These are phyloP conservation scores for Lepidurus apus DNA, from an alignment of 1,140 invertebrate genomes.

Conservation along the genomic window DNA sequence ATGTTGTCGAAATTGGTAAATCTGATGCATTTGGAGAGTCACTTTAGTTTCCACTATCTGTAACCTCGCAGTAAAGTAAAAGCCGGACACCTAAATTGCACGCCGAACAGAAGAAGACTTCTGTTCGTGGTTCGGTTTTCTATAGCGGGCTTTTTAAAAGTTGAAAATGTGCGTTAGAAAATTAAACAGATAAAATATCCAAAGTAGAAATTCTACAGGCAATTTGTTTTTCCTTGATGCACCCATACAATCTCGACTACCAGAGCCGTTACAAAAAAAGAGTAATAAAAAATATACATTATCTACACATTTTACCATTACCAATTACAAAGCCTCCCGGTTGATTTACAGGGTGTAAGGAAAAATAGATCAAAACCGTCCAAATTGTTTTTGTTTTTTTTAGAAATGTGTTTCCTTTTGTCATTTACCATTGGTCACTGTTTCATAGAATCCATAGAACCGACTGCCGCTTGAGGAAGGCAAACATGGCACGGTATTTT, in stretches of 20 bases:
- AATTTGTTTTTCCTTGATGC: background rate
- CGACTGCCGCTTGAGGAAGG: constrained; percentile 11
- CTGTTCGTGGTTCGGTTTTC: too few relatives aligned
- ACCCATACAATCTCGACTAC: background rate
- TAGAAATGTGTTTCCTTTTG: background rate
- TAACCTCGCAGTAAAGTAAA: too few relatives aligned
- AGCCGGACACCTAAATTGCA: too few relatives aligned
- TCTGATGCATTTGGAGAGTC: too few relatives aligned
- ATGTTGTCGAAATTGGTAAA: too few relatives aligned
- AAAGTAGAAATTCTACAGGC: background rate
- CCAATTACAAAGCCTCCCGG: background rate
- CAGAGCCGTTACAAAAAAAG: constrained; percentile 4
- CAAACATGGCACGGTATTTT: constrained; percentile 14
- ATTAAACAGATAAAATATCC: background rate
- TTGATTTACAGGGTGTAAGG: background rate
- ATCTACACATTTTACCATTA: constrained; percentile 13
- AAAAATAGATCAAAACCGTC: background rate
- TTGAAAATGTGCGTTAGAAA: too few relatives aligned
- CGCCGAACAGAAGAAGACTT: too few relatives aligned
- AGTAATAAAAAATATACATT: constrained; percentile 21
- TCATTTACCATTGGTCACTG: background rate
- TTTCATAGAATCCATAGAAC: background rate
- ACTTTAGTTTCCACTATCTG: too few relatives aligned
- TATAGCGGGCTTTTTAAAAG: too few relatives aligned
- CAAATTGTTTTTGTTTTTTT: background rate